Evolutionary conservation across 2,797 vertebrate genomes (phyloP).

Genomic region (Spheniscus humboldti): DNA sequence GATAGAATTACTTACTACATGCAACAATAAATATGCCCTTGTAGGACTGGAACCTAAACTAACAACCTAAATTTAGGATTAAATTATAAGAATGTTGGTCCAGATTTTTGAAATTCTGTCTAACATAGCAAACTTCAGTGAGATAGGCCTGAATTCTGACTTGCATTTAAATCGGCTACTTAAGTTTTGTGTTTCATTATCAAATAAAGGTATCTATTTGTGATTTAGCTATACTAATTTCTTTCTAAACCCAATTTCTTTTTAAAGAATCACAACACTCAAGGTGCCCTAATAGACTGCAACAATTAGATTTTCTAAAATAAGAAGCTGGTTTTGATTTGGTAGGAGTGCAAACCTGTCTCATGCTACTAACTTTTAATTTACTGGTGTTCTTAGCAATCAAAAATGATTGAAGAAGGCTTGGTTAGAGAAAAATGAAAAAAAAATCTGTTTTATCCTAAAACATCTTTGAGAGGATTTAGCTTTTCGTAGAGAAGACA

Average conservation of each 20-base stretch:
- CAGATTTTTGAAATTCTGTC: not conserved
- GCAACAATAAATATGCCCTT: not conserved
- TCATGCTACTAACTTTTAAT: slow-evolving; percentile 34
- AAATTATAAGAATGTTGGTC: not conserved
- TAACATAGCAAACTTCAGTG: not conserved
- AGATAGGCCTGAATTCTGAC: not conserved
- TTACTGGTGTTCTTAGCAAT: slow-evolving; percentile 6
- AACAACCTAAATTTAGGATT: not conserved
- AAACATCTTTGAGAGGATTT: not conserved
- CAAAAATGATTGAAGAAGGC: not conserved
- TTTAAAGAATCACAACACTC: not conserved
- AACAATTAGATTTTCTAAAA: slow-evolving; percentile 12
- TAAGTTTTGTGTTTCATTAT: not conserved
- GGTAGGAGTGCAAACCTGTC: not conserved
- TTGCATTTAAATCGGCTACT: not conserved
- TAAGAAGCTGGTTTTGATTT: not conserved
- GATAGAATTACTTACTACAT: not conserved
- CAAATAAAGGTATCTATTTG: not conserved
- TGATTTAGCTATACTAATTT: not conserved
- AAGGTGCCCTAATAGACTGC: not conserved
- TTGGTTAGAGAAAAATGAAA: not conserved
- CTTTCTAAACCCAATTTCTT: not conserved
- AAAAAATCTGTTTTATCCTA: not conserved
- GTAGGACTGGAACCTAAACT: not conserved
- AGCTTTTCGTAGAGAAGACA: not conserved